Percentiles rank a stretch among this genome's conserved stretches.
These are phyloP conservation scores for Scomber colias DNA, from an alignment of 2,113 vertebrate species.

Conservation along the genomic window DNA sequence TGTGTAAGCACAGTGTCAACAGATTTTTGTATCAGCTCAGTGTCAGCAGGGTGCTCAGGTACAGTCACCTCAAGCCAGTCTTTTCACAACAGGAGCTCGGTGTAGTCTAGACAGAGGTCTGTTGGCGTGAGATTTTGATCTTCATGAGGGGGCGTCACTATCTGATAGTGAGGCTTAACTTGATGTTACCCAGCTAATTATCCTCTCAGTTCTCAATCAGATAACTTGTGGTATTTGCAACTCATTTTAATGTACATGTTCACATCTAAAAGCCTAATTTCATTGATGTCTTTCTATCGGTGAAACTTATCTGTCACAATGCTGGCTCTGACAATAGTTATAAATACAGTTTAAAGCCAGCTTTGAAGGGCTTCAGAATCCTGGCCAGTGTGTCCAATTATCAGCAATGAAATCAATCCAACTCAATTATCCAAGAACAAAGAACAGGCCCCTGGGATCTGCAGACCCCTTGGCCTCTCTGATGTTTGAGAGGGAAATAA, in stretches of 20 bases:
- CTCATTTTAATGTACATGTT: too few relatives aligned
- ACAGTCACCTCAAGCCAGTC: slow-evolving; percentile 2
- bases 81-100: not conserved
- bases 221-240: too few relatives aligned
- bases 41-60: not conserved
- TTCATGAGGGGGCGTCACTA: too few relatives aligned
- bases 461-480: not conserved
- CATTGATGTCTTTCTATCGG: too few relatives aligned
- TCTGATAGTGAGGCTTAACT: too few relatives aligned
- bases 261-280: too few relatives aligned
- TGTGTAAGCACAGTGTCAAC: not conserved
- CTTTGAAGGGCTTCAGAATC: not conserved
- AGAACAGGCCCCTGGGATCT: not conserved
- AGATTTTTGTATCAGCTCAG: not conserved
- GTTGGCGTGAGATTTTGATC: not conserved
- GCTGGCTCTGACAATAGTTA: too few relatives aligned
- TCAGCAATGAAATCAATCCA: slow-evolving; percentile 7
- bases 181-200: too few relatives aligned
- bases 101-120: slow-evolving; percentile 2
- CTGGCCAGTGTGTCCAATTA: slow-evolving; percentile 11
- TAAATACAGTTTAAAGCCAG: too few relatives aligned
- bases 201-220: too few relatives aligned
- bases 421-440: not conserved
- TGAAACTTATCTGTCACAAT: too few relatives aligned
- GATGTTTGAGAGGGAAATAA: not conserved